phyloP scores from a whole-genome alignment of 2,797 vertebrate genomes.

The Schizopygopsis malacanthus region DNA sequence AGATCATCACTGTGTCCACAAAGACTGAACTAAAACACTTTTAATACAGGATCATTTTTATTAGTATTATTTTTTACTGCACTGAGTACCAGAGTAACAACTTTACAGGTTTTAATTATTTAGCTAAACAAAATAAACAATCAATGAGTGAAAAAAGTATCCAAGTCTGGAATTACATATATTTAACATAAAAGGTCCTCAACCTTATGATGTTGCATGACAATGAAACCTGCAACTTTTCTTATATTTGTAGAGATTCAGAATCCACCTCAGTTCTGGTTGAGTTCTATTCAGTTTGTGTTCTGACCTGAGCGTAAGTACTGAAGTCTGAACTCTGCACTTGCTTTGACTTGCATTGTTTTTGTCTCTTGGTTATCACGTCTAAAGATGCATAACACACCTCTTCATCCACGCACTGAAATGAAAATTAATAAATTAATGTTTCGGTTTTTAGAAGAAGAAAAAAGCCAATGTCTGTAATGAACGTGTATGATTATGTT shows the following conservation, averaged over 20 bases:
- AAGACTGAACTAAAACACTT: background rate
- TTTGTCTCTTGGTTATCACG: background rate
- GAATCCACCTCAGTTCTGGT: background rate
- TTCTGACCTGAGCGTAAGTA: slow-evolving; percentile 9
- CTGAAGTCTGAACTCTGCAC: slow-evolving; percentile 2
- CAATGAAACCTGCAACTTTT: background rate
- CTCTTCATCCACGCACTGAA: slow-evolving; percentile 22
- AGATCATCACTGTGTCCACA: background rate
- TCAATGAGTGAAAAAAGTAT: background rate
- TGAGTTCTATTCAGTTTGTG: background rate
- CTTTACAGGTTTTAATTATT: background rate
- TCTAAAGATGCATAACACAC: slow-evolving; percentile 38
- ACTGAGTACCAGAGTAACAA: background rate
- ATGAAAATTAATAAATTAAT: background rate
- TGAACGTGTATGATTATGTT: background rate
- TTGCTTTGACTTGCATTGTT: slow-evolving; percentile 21
- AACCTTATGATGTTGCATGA: background rate
- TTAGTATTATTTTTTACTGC: too few species aligned
- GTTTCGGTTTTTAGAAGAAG: background rate
- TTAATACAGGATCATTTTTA: background rate
- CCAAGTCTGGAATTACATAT: background rate
- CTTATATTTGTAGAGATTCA: background rate
- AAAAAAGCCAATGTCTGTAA: background rate
- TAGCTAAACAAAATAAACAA: background rate
- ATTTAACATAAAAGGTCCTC: background rate